phyloP scores from a whole-genome alignment of 2,888 invertebrate species.

The Drosophila rellima region DNA sequence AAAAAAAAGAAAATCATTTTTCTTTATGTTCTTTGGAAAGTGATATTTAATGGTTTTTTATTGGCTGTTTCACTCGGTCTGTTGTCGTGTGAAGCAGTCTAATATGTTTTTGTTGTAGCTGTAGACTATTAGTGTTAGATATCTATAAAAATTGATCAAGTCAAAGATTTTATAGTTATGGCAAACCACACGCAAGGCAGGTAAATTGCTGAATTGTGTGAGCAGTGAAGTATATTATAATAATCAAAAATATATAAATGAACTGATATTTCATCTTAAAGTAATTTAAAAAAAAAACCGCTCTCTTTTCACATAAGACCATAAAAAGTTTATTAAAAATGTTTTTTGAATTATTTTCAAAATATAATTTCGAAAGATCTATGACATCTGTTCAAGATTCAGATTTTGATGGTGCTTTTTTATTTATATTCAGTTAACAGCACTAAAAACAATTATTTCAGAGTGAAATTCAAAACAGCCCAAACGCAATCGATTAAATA shows the following conservation, averaged over 20 bases:
- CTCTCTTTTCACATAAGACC: too few relatives aligned
- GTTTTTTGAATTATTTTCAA: neutral
- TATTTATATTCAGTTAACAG: neutral
- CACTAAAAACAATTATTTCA: neutral
- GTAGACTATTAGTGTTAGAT: constrained; percentile 55
- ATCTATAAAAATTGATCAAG: constrained; percentile 44
- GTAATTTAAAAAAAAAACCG: too few relatives aligned
- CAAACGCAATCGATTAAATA: constrained; percentile 1
- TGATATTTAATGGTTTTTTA: constrained; percentile 69
- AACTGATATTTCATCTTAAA: too few relatives aligned
- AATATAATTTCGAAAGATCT: neutral
- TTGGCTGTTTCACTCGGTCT: constrained; percentile 30
- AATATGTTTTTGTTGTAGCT: constrained; percentile 27
- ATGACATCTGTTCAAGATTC: neutral
- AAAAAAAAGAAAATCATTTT: constrained; percentile 37
- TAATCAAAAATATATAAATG: too few relatives aligned
- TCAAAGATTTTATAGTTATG: constrained; percentile 16
- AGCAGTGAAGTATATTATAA: neutral
- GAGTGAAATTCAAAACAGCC: neutral
- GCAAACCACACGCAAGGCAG: constrained; percentile 30
- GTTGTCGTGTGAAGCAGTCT: constrained; percentile 42
- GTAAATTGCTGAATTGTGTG: neutral
- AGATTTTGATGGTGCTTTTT: neutral
- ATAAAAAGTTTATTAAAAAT: too few relatives aligned
- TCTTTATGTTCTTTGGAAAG: constrained; percentile 47